Base-by-base conservation (phyloP, 2,888 invertebrate species). In the Caenorhabditis becei region DNA sequence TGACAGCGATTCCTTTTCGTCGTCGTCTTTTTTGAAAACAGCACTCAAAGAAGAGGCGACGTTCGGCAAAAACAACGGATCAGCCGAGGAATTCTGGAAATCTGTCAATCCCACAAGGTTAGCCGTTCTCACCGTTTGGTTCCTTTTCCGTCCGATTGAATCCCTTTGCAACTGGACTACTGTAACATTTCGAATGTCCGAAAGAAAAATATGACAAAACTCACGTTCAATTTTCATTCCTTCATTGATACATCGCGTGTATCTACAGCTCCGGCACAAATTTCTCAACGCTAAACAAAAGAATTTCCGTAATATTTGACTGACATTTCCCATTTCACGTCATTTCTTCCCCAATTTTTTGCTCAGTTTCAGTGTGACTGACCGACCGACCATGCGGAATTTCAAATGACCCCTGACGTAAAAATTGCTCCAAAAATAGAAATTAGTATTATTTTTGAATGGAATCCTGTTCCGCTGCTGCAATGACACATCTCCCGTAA, bases 261-360 rank as follows among this genome's bases (percentile, higher is more conserved):
- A 88, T 53, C 89, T 80, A 67, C 89, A 89, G 41, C 87, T 80
- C 44, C 89, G 74, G 66, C 89, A 89, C 87, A 89, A 88, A 67
- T 89, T 89, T 26, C 89, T 80, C 11, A 86, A 86, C 28, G 83
- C 89, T 89, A 65, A 82, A 89, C 75, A 44, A n/a, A n/a, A 51
- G 14, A 47, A 44, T 49, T 74, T 47, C 10, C 32, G 10, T 41
- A 41, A 41, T 41, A 11, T 41, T 10, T 41, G 32, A 32, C n/a
- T n/a, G 28, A 56, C 20, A n/a, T 32, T 18, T 32, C n/a, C 16
- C 28, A 32, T 28, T 5, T 16, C 5, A 35, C 58, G 58, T 32
- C 47, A 44, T 62, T 47, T 44, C 32, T 23, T 56, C 11, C n/a
- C 37, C 44, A 18, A 20, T 53, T 20, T 26, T 56, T 14, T 26